phyloP scores from a whole-genome alignment of 2,797 vertebrate genomes.

The Pseudochaenichthys georgianus region DNA sequence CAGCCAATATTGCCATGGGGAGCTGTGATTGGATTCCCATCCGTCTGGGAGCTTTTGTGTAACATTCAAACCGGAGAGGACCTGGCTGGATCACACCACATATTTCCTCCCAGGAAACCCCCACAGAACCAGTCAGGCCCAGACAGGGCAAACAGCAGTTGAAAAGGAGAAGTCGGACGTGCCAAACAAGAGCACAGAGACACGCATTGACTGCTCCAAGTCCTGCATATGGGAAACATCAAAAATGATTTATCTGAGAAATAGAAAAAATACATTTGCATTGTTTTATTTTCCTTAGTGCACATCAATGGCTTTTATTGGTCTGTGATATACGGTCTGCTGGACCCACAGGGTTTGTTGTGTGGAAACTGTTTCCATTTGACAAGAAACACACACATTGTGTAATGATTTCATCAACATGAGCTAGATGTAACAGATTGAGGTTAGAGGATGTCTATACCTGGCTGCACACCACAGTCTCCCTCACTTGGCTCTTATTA shows the following conservation, averaged over 20 bases:
- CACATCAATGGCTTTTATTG: constrained; percentile 52
- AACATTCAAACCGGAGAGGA: constrained; percentile 60
- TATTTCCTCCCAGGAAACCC: constrained; percentile 73
- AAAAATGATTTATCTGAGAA: constrained; percentile 57
- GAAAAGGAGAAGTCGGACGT: constrained; percentile 53
- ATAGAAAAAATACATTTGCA: constrained; percentile 36
- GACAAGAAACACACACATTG: constrained; percentile 46
- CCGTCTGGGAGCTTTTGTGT: constrained; percentile 71
- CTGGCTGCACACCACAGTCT: constrained; percentile 44
- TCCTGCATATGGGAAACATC: constrained; percentile 27
- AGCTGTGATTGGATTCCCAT: constrained; percentile 74
- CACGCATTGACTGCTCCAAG: constrained; percentile 27
- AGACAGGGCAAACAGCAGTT: constrained; percentile 63
- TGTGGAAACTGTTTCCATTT: constrained; percentile 47
- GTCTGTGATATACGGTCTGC: constrained; percentile 18
- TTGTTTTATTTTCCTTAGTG: constrained; percentile 41
- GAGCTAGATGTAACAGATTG: constrained; percentile 35
- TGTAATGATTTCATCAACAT: constrained; percentile 62
- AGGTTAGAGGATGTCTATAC: constrained; percentile 53
- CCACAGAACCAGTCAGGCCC: constrained; percentile 39
- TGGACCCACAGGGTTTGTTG: constrained; percentile 26
- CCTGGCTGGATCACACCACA: constrained; percentile 63
- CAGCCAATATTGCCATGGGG: constrained; percentile 51
- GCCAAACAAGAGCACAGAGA: constrained; percentile 47
- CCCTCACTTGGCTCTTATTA: constrained; percentile 40